Conservation (phyloP, 2,113 vertebrate species). For the Lampris megalopsis region DNA sequence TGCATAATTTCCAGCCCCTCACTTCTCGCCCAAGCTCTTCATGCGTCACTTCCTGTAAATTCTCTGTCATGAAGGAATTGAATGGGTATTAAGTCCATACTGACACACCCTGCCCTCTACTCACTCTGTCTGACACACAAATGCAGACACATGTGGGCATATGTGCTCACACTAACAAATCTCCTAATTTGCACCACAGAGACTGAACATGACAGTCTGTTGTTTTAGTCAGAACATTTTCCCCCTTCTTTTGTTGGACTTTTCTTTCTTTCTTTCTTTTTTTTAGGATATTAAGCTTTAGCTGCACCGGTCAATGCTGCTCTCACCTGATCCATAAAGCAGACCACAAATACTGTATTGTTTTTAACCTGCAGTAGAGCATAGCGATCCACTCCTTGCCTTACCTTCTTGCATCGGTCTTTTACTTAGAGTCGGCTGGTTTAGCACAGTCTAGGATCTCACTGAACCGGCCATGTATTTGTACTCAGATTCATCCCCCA, state of each 20-base stretch:
- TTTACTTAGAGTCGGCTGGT: slow-evolving; percentile 16
- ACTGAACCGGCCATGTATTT: slow-evolving; percentile 33
- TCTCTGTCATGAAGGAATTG: slow-evolving; percentile 27
- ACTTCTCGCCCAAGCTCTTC: slow-evolving; percentile 42
- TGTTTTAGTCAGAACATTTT: slow-evolving; percentile 33
- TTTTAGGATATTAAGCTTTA: slow-evolving; percentile 57
- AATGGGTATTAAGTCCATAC: slow-evolving; percentile 43
- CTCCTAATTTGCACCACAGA: slow-evolving; percentile 61
- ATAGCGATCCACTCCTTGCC: slow-evolving; percentile 74
- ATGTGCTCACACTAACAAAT: slow-evolving; percentile 14
- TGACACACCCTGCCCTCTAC: neutral
- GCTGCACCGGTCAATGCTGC: slow-evolving; percentile 59
- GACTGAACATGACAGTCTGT: slow-evolving; percentile 56
- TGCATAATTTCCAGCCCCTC: slow-evolving; percentile 36
- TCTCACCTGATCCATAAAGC: slow-evolving; percentile 52
- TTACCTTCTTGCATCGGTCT: slow-evolving; percentile 65
- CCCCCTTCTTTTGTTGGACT: neutral
- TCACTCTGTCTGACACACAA: slow-evolving; percentile 37
- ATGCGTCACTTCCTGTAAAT: slow-evolving; percentile 38
- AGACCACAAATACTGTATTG: slow-evolving; percentile 57
- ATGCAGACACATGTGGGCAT: slow-evolving; percentile 20
- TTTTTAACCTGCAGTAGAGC: slow-evolving; percentile 68
- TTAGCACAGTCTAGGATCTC: slow-evolving; percentile 19
- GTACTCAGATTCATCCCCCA: slow-evolving; percentile 43
- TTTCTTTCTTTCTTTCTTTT: neutral